phyloP scores from a whole-genome alignment of 2,113 vertebrate genomes.

The Rhinopomastus cyanomelas region DNA sequence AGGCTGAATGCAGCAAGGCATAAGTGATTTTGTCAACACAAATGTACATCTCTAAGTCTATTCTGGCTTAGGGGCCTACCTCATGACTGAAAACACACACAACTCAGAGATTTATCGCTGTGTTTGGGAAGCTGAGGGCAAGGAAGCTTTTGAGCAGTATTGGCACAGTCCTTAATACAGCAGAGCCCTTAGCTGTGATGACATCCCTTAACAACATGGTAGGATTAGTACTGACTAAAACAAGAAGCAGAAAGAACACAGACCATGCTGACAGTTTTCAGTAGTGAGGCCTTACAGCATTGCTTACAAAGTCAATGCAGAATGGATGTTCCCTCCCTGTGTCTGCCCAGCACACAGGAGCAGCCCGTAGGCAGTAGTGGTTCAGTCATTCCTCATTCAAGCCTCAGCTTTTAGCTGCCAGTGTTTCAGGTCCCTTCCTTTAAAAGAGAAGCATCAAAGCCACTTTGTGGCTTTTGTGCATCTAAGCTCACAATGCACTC shows the following conservation, averaged over 20 bases:
- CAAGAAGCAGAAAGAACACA: not conserved
- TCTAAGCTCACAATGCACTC: not conserved
- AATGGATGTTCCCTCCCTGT: not conserved
- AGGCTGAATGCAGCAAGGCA: not conserved
- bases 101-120: not conserved
- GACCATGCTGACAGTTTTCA: not conserved
- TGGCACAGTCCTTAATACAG: not conserved
- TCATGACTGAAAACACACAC: slow-evolving; percentile 2
- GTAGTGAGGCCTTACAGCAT: not conserved
- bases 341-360: not conserved
- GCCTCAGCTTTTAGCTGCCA: not conserved
- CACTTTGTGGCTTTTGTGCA: not conserved
- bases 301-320: not conserved
- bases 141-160: not conserved
- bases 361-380: not conserved
- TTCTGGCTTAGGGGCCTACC: not conserved
- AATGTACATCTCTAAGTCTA: not conserved
- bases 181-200: not conserved
- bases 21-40: slow-evolving; percentile 11
- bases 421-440: not conserved
- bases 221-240: not conserved
- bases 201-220: not conserved
- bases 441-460: slow-evolving; percentile 16
- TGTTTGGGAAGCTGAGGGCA: not conserved
- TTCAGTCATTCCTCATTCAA: not conserved